Percentiles rank a stretch among this genome's conserved stretches.
Conservation (phyloP, 2,797 vertebrate species). For the Brachyrhaphis roseni region DNA sequence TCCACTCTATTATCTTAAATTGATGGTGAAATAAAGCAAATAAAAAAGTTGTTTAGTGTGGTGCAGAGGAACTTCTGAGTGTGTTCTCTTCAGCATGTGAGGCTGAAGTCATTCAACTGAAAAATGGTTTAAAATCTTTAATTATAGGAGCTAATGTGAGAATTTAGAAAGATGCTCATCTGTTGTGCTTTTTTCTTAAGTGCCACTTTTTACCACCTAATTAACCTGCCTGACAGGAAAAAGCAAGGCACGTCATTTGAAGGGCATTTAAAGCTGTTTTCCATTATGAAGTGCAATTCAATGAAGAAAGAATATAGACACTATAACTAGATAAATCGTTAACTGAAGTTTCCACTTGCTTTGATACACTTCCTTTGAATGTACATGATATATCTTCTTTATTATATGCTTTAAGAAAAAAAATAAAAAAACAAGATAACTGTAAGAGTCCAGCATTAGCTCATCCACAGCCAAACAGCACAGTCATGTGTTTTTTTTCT, state of each 20-base stretch:
- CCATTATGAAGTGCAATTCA: neutral
- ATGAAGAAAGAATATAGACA: neutral
- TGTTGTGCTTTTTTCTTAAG: conserved; percentile 6
- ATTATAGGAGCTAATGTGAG: conserved; percentile 44
- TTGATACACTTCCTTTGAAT: neutral
- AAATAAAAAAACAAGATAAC: too few relatives aligned
- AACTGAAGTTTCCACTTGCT: neutral
- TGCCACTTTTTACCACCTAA: neutral
- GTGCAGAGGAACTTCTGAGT: conserved; percentile 16
- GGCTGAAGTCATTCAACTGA: conserved; percentile 43
- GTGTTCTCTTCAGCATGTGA: conserved; percentile 19
- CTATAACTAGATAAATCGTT: neutral
- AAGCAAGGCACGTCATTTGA: neutral
- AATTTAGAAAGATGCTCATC: conserved; percentile 30
- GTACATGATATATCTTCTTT: neutral
- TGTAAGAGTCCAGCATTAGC: neutral
- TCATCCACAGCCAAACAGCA: neutral
- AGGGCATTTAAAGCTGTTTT: neutral
- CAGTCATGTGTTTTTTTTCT: neutral
- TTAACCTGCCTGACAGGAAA: neutral
- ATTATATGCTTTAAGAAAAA: neutral
- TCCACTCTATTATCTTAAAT: conserved; percentile 29
- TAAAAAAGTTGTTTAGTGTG: conserved; percentile 2
- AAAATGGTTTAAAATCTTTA: conserved; percentile 46
- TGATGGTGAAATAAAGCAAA: conserved; percentile 28